Base-by-base conservation (phyloP, 2,797 vertebrate genomes). In the Phoeniculus purpureus region DNA sequence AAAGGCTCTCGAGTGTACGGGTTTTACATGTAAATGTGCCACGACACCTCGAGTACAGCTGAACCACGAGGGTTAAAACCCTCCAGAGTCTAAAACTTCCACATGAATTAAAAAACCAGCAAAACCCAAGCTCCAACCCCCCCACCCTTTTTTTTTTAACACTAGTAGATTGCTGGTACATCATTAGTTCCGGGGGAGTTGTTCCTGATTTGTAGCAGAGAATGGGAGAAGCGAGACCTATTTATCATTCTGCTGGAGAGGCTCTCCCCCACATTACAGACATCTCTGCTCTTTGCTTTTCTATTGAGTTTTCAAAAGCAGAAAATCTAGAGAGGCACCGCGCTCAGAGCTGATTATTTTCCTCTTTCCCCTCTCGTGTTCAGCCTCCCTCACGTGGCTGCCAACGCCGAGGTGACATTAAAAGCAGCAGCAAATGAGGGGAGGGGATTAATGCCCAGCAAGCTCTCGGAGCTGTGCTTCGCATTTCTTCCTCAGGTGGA, bases 231-330 rank as follows among this genome's bases (percentile, higher is more conserved):
- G 75, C 6, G 59, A 92, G 71, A 68, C 66, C 74, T 55, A 61
- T 81, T 91, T 85, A 87, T 85, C 67, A 82, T 79, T 60, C 89
- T 47, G 40, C 21, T 79, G 54, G 90, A 91, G 87, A 89, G 75
- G 48, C 75, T 85, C 37, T 66, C 37, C 37, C 79, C 79, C 37
- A 43, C 75, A 56, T 75, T 67, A 89, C 61, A 51, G 78, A 47
- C 43, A 73, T 66, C 90, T 85, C 40, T 87, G 68, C 60, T 64
- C 55, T 87, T 71, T 52, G 37, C 92, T 82, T 82, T 93, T 88
- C 82, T 60, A 91, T 56, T 52, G 90, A 92, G 67, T 55, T 78
- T 84, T 85, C 89, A 91, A 80, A 83, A 87, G 80, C 26, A 56
- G 80, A 34, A 83, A 67, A 59, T 23, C 75, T 61, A 71, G 78